Conservation (phyloP, 2,113 vertebrate species). For the Indicator indicator region DNA sequence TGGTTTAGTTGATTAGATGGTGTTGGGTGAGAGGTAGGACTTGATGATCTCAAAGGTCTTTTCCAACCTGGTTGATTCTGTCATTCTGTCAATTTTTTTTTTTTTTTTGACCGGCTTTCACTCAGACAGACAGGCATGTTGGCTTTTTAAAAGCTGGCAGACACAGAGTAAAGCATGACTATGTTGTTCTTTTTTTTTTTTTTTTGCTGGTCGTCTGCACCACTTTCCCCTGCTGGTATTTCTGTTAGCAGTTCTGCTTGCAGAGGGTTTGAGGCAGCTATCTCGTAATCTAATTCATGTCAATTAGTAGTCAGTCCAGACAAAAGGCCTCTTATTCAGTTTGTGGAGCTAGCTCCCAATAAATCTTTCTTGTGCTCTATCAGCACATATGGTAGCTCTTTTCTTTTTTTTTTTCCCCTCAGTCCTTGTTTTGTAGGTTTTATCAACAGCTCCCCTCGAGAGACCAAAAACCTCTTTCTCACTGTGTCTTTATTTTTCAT, state of each 20-base stretch:
- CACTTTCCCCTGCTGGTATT: background rate
- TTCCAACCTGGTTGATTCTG: too few relatives aligned
- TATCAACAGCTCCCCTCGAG: slow-evolving; percentile 2
- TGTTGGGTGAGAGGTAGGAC: too few relatives aligned
- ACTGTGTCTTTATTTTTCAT: background rate
- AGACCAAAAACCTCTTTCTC: slow-evolving; percentile 10
- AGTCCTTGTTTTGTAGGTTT: slow-evolving; percentile 10
- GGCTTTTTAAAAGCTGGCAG: background rate
- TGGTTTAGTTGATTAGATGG: too few relatives aligned
- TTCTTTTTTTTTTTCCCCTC: background rate
- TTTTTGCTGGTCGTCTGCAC: background rate
- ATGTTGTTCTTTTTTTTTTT: too few relatives aligned
- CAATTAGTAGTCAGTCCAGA: slow-evolving; percentile 32
- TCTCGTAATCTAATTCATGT: slow-evolving; percentile 51
- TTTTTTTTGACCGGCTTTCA: background rate
- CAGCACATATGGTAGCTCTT: background rate
- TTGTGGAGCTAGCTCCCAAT: background rate
- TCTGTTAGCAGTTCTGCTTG: background rate
- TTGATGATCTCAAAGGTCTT: too few relatives aligned
- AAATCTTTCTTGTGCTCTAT: slow-evolving; percentile 48
- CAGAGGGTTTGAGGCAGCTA: slow-evolving; percentile 16
- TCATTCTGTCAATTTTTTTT: too few relatives aligned
- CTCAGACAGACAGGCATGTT: background rate
- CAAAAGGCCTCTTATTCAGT: slow-evolving; percentile 52
- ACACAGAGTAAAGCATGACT: background rate